These are phyloP conservation scores for Amazona ochrocephala DNA, from an alignment of 2,797 vertebrate genomes.

Conservation along the genomic window DNA sequence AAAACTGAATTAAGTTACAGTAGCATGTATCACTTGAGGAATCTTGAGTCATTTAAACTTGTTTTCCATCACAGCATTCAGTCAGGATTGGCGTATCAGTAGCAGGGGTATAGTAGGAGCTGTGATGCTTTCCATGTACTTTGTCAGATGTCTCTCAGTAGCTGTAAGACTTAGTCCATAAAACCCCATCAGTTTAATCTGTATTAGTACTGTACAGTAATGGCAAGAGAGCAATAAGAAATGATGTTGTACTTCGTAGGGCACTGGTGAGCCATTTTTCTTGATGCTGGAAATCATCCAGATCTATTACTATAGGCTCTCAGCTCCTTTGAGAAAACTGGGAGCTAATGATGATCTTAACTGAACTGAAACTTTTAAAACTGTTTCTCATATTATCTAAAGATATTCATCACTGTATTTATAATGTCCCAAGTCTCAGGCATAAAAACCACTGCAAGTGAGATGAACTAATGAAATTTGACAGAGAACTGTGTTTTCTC, in stretches of 20 bases:
- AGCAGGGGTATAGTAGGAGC: neutral
- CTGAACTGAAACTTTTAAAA: conserved; percentile 64
- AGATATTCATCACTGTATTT: conserved; percentile 54
- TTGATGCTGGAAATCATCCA: conserved; percentile 5
- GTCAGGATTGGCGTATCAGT: conserved; percentile 27
- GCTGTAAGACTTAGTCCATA: neutral
- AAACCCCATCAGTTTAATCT: conserved; percentile 10
- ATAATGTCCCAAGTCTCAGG: conserved; percentile 13
- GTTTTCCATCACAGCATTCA: neutral
- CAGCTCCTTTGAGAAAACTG: conserved; percentile 32
- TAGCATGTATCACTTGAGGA: conserved; percentile 11
- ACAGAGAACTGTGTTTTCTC: conserved; percentile 34
- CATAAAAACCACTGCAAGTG: conserved; percentile 31
- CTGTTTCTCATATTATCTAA: conserved; percentile 54
- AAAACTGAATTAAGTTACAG: conserved; percentile 24
- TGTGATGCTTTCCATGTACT: conserved; percentile 12
- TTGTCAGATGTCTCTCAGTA: conserved; percentile 14
- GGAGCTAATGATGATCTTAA: conserved; percentile 36
- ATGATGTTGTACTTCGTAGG: conserved; percentile 25
- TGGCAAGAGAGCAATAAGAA: conserved; percentile 33
- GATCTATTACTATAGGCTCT: conserved; percentile 8
- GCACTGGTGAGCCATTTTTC: conserved; percentile 42
- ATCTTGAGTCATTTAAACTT: conserved; percentile 35
- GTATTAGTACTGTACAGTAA: conserved; percentile 24
- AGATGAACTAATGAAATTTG: conserved; percentile 62